A percentile compares a stretch with the other conserved stretches of the same genome.
Conservation (phyloP, 2,797 vertebrate species). For the Syngnathus rostellatus region DNA sequence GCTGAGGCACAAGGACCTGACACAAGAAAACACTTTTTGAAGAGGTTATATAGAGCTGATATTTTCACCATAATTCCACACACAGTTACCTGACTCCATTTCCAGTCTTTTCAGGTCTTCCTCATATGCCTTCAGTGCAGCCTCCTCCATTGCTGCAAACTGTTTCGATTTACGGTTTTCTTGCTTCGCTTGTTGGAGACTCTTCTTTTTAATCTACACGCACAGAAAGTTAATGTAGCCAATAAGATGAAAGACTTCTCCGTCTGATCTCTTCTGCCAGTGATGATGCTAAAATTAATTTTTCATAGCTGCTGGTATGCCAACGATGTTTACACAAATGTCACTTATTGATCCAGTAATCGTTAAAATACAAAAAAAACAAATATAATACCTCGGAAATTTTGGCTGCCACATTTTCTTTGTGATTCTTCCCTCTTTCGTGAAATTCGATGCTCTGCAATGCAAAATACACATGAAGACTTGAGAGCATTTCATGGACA, state of each 20-base stretch:
- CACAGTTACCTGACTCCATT: constrained; percentile 53
- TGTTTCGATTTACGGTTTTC: constrained; percentile 85
- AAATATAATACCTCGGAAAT: constrained; percentile 80
- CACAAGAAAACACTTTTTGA: neutral
- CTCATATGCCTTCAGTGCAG: constrained; percentile 86
- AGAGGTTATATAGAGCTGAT: neutral
- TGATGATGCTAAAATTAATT: constrained; percentile 26
- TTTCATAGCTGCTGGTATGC: neutral
- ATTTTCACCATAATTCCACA: neutral
- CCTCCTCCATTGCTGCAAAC: constrained; percentile 94
- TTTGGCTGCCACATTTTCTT: constrained; percentile 95
- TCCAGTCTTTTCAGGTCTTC: constrained; percentile 91
- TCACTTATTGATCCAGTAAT: neutral
- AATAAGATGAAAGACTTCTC: constrained; percentile 17
- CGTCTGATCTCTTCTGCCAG: constrained; percentile 48
- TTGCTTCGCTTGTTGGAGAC: constrained; percentile 85
- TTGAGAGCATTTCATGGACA: neutral
- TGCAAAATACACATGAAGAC: constrained; percentile 20
- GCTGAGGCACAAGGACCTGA: neutral
- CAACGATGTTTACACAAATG: neutral
- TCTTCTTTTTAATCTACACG: constrained; percentile 91
- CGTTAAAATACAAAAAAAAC: neutral
- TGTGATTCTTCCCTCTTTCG: constrained; percentile 97
- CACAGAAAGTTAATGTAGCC: constrained; percentile 21
- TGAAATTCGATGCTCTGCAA: constrained; percentile 94